phyloP scores from a whole-genome alignment of 2,888 invertebrate species.

The Dioctria linearis region DNA sequence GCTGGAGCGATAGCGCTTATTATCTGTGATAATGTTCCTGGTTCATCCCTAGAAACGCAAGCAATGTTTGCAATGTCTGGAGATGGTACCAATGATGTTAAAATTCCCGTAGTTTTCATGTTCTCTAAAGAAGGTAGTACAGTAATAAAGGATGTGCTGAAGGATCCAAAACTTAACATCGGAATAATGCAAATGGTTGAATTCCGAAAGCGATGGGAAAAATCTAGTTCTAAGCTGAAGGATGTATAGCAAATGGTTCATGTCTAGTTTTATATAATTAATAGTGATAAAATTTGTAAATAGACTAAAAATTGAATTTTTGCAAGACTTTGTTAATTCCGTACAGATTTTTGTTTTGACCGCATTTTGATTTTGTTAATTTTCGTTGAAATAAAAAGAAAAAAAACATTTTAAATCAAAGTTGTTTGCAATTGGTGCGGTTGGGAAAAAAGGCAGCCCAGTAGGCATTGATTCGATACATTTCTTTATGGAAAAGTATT shows the following conservation, averaged over 20 bases:
- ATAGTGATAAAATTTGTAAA: conserved; percentile 24
- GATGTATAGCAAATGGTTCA: conserved; percentile 39
- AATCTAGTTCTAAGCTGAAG: conserved; percentile 3
- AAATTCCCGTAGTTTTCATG: conserved; percentile 92
- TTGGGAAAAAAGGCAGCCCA: no score
- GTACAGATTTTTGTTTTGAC: not conserved
- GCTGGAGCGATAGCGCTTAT: conserved; percentile 89
- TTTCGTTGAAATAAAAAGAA: not conserved
- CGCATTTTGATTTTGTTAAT: not conserved
- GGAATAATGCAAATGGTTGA: conserved; percentile 70
- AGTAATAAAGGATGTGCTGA: conserved; percentile 75
- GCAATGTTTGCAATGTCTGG: conserved; percentile 98
- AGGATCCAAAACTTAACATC: conserved; percentile 73
- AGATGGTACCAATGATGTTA: conserved; percentile 89
- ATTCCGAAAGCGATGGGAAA: conserved; percentile 64
- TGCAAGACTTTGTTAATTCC: not conserved
- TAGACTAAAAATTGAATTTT: conserved; percentile 8
- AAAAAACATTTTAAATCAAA: no score
- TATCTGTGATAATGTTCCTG: conserved; percentile 86
- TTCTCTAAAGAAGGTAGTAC: conserved; percentile 83
- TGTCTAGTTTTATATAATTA: conserved; percentile 23
- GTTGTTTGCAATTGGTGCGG: no score
- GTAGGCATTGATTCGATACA: no score
- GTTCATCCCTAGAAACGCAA: conserved; percentile 81
- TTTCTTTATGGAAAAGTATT: no score